phyloP scores from a whole-genome alignment of 2,113 vertebrate species.

The Saccopteryx bilineata region DNA sequence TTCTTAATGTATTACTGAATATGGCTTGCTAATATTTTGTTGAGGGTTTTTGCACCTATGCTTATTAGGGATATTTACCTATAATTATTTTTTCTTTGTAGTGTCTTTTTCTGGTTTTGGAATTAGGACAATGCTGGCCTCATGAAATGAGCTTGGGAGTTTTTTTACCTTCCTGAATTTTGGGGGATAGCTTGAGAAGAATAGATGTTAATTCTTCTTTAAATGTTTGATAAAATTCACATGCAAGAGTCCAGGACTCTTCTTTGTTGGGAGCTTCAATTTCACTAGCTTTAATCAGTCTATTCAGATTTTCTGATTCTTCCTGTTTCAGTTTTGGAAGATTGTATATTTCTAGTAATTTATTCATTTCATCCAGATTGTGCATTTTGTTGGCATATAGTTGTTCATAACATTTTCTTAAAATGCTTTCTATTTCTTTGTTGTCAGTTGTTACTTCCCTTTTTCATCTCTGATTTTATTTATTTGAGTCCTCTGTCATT shows the following conservation, averaged over 20 bases:
- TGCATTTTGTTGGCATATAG: background rate
- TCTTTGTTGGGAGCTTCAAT: background rate
- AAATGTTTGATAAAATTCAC: background rate
- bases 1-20: background rate
- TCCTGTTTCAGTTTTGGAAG: background rate
- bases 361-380: background rate
- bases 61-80: background rate
- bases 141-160: background rate
- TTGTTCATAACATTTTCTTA: background rate
- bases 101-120: background rate
- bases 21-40: background rate
- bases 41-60: background rate
- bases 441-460: background rate
- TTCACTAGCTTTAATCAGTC: background rate
- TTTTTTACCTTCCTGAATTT: background rate
- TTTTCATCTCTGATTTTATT: background rate
- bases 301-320: background rate
- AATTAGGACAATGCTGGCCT: background rate
- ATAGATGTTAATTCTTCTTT: background rate
- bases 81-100: background rate
- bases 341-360: background rate
- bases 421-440: background rate
- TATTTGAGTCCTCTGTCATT: background rate
- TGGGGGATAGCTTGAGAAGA: background rate
- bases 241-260: background rate